phyloP scores from a whole-genome alignment of 2,113 vertebrate genomes.

The Elephas maximus region DNA sequence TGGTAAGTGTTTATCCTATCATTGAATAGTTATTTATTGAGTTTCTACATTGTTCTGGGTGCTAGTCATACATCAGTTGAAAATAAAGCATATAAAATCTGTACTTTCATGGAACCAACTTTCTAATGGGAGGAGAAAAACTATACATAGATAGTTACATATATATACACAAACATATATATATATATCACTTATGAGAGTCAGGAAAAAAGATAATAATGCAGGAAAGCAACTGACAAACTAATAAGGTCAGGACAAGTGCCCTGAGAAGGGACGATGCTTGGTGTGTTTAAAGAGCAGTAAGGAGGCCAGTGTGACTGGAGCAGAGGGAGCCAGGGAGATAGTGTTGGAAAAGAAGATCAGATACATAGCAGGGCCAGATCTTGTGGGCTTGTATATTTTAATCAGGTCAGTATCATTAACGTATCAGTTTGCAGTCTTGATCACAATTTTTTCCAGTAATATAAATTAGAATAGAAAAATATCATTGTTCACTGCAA shows the following conservation, averaged over 20 bases:
- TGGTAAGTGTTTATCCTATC: not conserved
- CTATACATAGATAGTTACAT: not conserved
- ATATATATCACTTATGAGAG: no score
- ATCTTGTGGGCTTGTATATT: not conserved
- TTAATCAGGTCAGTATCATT: not conserved
- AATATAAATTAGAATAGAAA: not conserved
- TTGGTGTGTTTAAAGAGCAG: not conserved
- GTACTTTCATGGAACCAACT: not conserved
- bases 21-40: not conserved
- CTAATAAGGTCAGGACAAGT: not conserved
- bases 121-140: not conserved
- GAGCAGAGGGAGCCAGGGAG: fast-evolving
- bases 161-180: no score
- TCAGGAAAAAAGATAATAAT: not conserved
- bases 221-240: not conserved
- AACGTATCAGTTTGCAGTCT: not conserved
- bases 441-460: not conserved
- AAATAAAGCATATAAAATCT: not conserved
- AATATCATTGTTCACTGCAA: not conserved
- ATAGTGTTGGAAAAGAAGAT: fast-evolving
- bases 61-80: not conserved
- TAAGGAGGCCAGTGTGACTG: not conserved
- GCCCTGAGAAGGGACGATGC: not conserved
- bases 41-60: not conserved
- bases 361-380: not conserved